Evolutionary conservation across 2,888 invertebrate genomes (phyloP), one percentile per base, ranked within the genome.

Genomic region (Hirtodrosophila trivittata): DNA sequence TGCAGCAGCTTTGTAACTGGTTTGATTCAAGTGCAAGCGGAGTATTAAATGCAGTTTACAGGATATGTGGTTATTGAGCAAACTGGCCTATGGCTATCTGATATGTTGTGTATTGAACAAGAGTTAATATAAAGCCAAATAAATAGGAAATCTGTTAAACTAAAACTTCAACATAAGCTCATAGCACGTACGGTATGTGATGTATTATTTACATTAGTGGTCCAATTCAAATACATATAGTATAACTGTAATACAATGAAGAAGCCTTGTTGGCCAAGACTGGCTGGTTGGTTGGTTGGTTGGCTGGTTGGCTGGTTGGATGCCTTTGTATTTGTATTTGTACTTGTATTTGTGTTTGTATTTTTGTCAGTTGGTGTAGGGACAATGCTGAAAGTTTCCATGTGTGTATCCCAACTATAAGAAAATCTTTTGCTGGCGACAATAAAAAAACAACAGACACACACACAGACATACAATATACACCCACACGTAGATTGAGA

Each of bases 211-310:
- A 60, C 77, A 57, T 60, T 51, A 68, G 74, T 57, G 56, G 77
- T 58, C 70, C 77, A 77, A 60, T 74, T 77, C 77, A 68, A 10
- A 21, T n/a, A n/a, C n/a, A n/a, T n/a, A n/a, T n/a, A n/a, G n/a
- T n/a, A n/a, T n/a, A n/a, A n/a, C n/a, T n/a, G n/a, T n/a, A n/a
- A n/a, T n/a, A n/a, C n/a, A n/a, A n/a, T n/a, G n/a, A n/a, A n/a
- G n/a, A n/a, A n/a, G n/a, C n/a, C n/a, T n/a, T n/a, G n/a, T n/a
- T n/a, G n/a, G n/a, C n/a, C n/a, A n/a, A n/a, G n/a, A n/a, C n/a
- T n/a, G n/a, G n/a, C n/a, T n/a, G n/a, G n/a, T n/a, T n/a, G n/a
- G n/a, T n/a, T n/a, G 16, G n/a, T 28, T 25, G 38, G 12, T 55
- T 9, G 14, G 21, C 30, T 33, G 32, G 37, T 35, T 33, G 39